Evolutionary conservation across 1,140 invertebrate species (phyloP).

Genomic region (Conus ventricosus): DNA sequence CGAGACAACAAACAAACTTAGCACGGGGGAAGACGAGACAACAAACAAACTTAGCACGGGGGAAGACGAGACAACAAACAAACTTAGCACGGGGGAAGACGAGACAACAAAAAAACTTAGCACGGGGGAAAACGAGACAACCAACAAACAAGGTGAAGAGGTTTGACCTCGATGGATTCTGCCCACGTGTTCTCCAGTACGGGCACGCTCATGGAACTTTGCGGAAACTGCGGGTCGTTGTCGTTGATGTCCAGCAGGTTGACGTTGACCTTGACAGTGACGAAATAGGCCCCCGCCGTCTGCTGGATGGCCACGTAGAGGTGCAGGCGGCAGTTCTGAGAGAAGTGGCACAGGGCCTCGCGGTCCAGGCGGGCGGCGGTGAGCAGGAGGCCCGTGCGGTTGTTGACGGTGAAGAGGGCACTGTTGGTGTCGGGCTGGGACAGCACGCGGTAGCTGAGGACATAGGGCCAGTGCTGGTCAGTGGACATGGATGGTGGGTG

Average conservation of each 20-base stretch:
- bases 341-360: constrained; percentile 47
- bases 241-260: constrained; percentile 87
- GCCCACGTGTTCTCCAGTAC: constrained; percentile 73
- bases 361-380: constrained; percentile 46
- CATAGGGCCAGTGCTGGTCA: no score
- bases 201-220: constrained; percentile 45
- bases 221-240: constrained; percentile 88
- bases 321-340: constrained; percentile 52
- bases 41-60: no score
- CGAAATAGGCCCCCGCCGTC: constrained; percentile 40
- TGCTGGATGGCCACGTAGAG: constrained; percentile 45
- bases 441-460: constrained; percentile 23
- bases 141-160: no score
- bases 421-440: constrained; percentile 27
- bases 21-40: no score
- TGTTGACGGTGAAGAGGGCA: constrained; percentile 31
- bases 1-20: no score
- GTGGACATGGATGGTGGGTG: no score
- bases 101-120: no score
- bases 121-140: no score
- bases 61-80: no score
- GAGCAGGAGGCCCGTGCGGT: constrained; percentile 42
- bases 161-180: constrained; percentile 80
- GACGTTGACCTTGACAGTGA: constrained; percentile 52
- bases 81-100: no score